Conservation (phyloP, 2,113 vertebrate species). For the Lamprotornis superbus region DNA sequence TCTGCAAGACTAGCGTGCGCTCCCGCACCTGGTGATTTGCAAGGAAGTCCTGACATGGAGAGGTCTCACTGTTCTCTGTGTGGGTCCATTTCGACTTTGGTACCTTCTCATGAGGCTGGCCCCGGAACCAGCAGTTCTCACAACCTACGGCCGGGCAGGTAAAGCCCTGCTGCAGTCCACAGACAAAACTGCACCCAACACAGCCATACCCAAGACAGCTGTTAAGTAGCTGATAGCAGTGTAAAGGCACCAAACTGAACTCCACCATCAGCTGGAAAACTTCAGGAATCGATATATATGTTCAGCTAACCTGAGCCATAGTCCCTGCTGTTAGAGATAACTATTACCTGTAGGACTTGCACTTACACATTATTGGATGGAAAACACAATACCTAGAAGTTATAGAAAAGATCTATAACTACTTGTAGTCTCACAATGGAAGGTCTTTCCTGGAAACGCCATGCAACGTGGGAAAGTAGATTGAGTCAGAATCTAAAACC, state of each 20-base stretch:
- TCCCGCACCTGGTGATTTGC: not conserved
- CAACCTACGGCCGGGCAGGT: not conserved
- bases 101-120: not conserved
- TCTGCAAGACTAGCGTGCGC: too few relatives aligned
- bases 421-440: not conserved
- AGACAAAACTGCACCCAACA: rapidly evolving
- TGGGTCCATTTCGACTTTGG: not conserved
- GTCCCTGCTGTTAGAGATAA: not conserved
- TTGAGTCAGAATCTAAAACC: not conserved
- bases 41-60: not conserved
- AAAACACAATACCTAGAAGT: not conserved
- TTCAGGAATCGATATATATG: not conserved
- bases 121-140: too few relatives aligned
- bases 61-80: not conserved
- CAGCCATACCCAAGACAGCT: not conserved
- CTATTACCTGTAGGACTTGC: not conserved
- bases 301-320: not conserved
- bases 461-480: not conserved
- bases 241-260: not conserved
- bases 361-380: not conserved
- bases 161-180: not conserved
- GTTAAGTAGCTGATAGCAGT: not conserved
- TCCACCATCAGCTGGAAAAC: not conserved
- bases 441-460: not conserved
- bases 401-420: not conserved